These are phyloP conservation scores for Elgaria multicarinata DNA, from an alignment of 2,113 vertebrate species.

Conservation along the genomic window DNA sequence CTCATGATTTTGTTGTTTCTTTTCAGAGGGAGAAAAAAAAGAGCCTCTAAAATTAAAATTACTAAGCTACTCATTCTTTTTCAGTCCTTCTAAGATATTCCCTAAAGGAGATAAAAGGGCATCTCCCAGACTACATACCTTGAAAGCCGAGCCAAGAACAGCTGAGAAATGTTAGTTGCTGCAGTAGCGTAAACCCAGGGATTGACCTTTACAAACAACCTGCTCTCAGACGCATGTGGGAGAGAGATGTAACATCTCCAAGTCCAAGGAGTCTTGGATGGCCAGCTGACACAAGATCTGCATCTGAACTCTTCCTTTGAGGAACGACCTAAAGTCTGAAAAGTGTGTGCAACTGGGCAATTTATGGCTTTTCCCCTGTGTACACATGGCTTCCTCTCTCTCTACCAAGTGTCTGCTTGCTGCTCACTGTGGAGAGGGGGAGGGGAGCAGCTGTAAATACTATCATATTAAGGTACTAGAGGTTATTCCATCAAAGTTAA, in stretches of 20 bases:
- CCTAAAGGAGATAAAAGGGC: slow-evolving; percentile 44
- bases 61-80: background rate
- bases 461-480: background rate
- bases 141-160: slow-evolving; percentile 57
- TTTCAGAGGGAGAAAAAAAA: background rate
- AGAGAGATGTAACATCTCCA: slow-evolving; percentile 69
- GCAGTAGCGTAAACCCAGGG: slow-evolving; percentile 50
- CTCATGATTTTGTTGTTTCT: background rate
- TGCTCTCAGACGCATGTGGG: slow-evolving; percentile 62
- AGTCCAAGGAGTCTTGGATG: slow-evolving; percentile 64
- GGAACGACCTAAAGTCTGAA: slow-evolving; percentile 65
- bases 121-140: slow-evolving; percentile 72
- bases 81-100: slow-evolving; percentile 38
- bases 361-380: slow-evolving; percentile 55
- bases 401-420: slow-evolving; percentile 9
- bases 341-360: slow-evolving; percentile 63
- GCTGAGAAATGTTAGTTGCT: slow-evolving; percentile 59
- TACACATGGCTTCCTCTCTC: background rate
- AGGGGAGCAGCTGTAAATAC: background rate
- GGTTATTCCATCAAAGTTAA: background rate
- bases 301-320: slow-evolving; percentile 73
- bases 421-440: background rate
- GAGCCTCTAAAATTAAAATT: background rate
- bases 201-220: slow-evolving; percentile 73
- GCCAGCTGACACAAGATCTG: slow-evolving; percentile 74